Evolutionary conservation across 2,113 vertebrate genomes (phyloP), one percentile per base, ranked within the genome.

Genomic region (Myotis lucifugus): DNA sequence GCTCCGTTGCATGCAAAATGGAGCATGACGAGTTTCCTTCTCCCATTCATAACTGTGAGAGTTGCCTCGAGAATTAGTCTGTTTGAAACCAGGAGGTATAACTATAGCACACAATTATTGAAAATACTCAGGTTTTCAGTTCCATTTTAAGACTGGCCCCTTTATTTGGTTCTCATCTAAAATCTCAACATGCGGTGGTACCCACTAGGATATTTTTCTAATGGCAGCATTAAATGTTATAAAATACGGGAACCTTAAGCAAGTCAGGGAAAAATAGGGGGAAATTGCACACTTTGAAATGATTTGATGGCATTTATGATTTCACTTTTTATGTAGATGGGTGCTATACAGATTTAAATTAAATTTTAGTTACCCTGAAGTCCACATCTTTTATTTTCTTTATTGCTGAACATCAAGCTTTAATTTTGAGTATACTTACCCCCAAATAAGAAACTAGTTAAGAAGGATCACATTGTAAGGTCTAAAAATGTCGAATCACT

Each of bases 21-120:
- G 66, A 92, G 78, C 78, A n/a, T 19, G 76, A 37, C 29, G 69
- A 5, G 27, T 17, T 56, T 91, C 42, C 72, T 54, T 86, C 59
- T 88, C 14, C 59, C 77, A 50, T 92, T 96, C 92, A 90, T 56
- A 70, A 83, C 70, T 14, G 56, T n/a, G 52, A 82, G 81, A n/a
- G 46, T 1, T 37, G 67, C 32, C 5, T 34, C 48, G 12, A 76
- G 61, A 74, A 66, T 69, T 17, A 37, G 70, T 88, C 61, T 14
- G 9, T 59, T 29, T 34, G 73, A 70, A 85, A 54, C 32, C 6
- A 52, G 18, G 67, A 78, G 37, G 34, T 56, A 0, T 21, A 46
- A 54, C 37, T 21, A 6, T 5, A 34, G 25, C 0, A 0, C 11
- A 7, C 52, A 15, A 0, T 94, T 61, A 29, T 78, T 92, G 56